Evolutionary conservation across 2,113 vertebrate species (phyloP), one percentile per base, ranked within the genome.

Genomic region (Mixornis gularis): DNA sequence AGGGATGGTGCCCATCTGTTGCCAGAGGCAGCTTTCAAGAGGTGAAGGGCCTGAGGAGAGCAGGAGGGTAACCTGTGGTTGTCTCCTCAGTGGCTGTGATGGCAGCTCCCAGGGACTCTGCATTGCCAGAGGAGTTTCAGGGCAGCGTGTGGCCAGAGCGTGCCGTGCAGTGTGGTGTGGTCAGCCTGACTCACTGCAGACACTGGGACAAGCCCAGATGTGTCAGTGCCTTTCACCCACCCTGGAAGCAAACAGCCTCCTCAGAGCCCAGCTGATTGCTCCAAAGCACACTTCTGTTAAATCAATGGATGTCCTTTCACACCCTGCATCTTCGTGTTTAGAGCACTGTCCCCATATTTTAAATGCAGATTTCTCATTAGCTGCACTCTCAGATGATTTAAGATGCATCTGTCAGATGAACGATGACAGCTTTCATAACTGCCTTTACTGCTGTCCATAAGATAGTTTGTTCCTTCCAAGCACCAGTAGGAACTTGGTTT

Each of bases 401-500:
- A 77, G 76, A 76, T 68, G 26, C 44, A 64, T 59, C 76, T 16
- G 3, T 22, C 41, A 85, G 89, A 79, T 44, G 51, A 79, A 55
- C 6, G 3, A 7, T 85, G 87, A 32, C 74, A 92, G 59, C 36
- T 82, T 92, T 77, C 22, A 3, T 62, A 48, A n/a, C 69, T 76
- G 49, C 55, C 66, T 79, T 64, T 69, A 30, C 72, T 64, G 7
- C 38, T 52, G 15, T 40, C 87, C 7, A 0, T 58, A 41, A 53
- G 52, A 56, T 6, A 69, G 78, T 73, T 86, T 68, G 48, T 86
- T 90, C 77, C 65, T 92, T 84, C 76, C 72, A 84, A 63, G 59
- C 66, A 82, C 71, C 59, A 46, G 52, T 63, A 90, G 46, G 21
- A 82, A 82, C 84, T 53, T 77, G 55, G 74, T 85, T 95, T 91